A percentile compares a stretch with the other conserved stretches of the same genome.
phyloP scores from a whole-genome alignment of 2,888 invertebrate species.

The Mesorhabditis belari region DNA sequence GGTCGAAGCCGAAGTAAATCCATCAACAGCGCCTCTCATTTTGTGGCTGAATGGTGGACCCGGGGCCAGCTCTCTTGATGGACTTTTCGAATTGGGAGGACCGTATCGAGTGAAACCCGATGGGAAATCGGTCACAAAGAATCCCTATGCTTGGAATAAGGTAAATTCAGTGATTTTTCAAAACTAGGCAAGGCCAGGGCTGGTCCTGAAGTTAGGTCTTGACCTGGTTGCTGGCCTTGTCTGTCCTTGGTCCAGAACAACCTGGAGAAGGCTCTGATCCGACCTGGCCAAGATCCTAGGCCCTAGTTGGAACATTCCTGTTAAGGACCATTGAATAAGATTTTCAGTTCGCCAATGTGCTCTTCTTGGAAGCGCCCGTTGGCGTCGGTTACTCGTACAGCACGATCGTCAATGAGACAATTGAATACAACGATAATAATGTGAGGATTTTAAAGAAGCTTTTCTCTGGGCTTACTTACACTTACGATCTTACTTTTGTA shows the following conservation, averaged over 20 bases:
- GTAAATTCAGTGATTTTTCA: slow-evolving; percentile 5
- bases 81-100: slow-evolving; percentile 55
- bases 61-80: slow-evolving; percentile 31
- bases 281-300: neutral
- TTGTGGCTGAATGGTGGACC: slow-evolving; percentile 42
- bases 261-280: no score
- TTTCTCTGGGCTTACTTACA: no score
- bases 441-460: neutral
- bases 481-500: no score
- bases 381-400: slow-evolving; percentile 60
- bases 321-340: neutral
- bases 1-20: slow-evolving; percentile 22
- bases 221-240: no score
- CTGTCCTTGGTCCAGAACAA: no score
- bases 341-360: slow-evolving; percentile 46
- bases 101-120: slow-evolving; percentile 50
- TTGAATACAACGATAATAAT: neutral
- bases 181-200: no score
- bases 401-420: slow-evolving; percentile 52
- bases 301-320: neutral
- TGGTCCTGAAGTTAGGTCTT: no score
- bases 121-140: slow-evolving; percentile 31
- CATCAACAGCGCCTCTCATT: slow-evolving; percentile 18
- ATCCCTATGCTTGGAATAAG: slow-evolving; percentile 45
- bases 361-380: slow-evolving; percentile 60